These are phyloP conservation scores for Lanius collurio DNA, from an alignment of 2,113 vertebrate genomes.

Conservation along the genomic window DNA sequence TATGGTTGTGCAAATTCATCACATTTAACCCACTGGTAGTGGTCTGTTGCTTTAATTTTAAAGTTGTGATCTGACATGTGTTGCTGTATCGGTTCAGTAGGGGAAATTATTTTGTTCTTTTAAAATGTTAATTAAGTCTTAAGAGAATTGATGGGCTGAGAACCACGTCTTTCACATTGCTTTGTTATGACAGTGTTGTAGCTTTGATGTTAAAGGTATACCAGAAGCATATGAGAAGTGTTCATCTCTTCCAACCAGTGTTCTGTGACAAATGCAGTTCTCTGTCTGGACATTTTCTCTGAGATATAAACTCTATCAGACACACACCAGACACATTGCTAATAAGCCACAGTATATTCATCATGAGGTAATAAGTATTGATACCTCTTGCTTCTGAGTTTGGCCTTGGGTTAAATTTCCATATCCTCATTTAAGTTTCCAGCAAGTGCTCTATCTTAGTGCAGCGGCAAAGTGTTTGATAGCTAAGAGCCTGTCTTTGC, in stretches of 20 bases:
- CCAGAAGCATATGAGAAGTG: neutral
- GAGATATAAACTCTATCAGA: neutral
- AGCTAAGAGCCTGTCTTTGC: neutral
- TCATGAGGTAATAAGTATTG: neutral
- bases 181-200: neutral
- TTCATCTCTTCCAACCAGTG: neutral
- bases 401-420: neutral
- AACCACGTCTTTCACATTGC: neutral
- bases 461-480: neutral
- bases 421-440: neutral
- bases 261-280: neutral
- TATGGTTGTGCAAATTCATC: neutral
- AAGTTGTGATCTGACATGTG: neutral
- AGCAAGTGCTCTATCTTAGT: neutral
- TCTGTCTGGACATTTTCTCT: neutral
- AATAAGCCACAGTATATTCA: neutral
- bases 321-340: neutral
- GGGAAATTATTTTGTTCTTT: neutral
- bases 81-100: neutral
- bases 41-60: neutral
- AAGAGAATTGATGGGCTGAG: neutral
- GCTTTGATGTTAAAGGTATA: neutral
- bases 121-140: neutral
- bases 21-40: neutral
- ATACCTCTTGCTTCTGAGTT: neutral